phyloP scores from a whole-genome alignment of 2,797 vertebrate genomes.

The Melopsittacus undulatus region DNA sequence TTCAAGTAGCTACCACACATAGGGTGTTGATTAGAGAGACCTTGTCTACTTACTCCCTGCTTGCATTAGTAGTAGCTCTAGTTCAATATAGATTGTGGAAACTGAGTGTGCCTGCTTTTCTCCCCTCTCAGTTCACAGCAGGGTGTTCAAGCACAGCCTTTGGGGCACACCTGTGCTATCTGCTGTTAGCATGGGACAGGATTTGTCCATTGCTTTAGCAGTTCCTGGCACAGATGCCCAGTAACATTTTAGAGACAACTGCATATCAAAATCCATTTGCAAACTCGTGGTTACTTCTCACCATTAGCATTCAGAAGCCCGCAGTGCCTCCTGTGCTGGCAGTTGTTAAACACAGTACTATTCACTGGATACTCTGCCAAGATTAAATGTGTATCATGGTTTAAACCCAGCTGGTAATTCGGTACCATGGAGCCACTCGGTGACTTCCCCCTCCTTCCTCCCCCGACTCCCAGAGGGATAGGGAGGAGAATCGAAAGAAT shows the following conservation, averaged over 20 bases:
- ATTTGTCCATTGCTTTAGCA: background rate
- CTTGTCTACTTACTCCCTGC: background rate
- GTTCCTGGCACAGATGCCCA: background rate
- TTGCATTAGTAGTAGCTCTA: background rate
- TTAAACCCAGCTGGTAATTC: too few relatives aligned
- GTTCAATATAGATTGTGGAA: background rate
- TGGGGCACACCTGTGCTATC: background rate
- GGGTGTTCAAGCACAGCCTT: background rate
- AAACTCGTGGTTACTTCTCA: background rate
- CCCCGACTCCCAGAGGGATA: too few relatives aligned
- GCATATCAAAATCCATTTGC: background rate
- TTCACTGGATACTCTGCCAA: background rate
- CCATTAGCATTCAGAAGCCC: background rate
- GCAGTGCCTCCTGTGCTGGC: background rate
- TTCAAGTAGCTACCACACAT: background rate
- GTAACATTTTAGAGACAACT: background rate
- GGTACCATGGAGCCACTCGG: too few relatives aligned
- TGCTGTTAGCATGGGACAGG: background rate
- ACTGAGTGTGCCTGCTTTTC: background rate
- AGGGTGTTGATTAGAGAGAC: accelerated
- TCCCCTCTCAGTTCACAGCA: background rate
- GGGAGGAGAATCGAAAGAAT: too few relatives aligned
- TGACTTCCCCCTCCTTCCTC: too few relatives aligned
- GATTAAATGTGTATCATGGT: background rate
- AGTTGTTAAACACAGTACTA: background rate